Conservation (phyloP, 2,888 invertebrate genomes). For the Dryococelus australis region DNA sequence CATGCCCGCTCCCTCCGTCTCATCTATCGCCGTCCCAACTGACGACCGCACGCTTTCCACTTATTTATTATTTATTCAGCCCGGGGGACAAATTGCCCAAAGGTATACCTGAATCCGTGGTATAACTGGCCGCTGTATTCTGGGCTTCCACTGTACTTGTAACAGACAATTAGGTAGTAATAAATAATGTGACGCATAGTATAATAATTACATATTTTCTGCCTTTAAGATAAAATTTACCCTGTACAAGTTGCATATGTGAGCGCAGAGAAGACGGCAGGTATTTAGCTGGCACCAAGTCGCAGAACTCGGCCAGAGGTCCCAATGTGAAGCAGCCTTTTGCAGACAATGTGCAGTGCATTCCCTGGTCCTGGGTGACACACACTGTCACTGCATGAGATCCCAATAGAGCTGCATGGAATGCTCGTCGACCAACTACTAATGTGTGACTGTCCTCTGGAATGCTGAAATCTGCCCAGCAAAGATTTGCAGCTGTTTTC, state of each 20-base stretch:
- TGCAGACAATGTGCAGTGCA: slow-evolving; percentile 55
- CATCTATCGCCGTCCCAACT: too few relatives aligned
- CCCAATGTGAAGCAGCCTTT: slow-evolving; percentile 66
- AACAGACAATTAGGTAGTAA: too few relatives aligned
- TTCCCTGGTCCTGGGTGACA: slow-evolving; percentile 71
- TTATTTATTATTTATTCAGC: too few relatives aligned
- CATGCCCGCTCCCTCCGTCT: too few relatives aligned
- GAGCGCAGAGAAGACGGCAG: slow-evolving; percentile 53
- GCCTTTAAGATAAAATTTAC: slow-evolving; percentile 22
- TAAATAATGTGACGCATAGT: too few relatives aligned
- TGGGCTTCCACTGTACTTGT: too few relatives aligned
- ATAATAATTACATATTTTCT: too few relatives aligned
- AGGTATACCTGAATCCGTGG: too few relatives aligned
- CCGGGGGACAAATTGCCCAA: too few relatives aligned
- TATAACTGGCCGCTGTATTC: too few relatives aligned
- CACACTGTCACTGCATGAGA: slow-evolving; percentile 68
- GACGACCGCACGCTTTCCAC: too few relatives aligned
- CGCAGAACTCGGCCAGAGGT: slow-evolving; percentile 79
- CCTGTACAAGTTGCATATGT: slow-evolving; percentile 44
- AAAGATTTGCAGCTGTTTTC: slow-evolving; percentile 74
- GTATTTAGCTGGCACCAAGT: slow-evolving; percentile 75
- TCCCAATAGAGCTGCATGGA: slow-evolving; percentile 79
- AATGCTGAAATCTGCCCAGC: slow-evolving; percentile 76
- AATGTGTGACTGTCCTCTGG: slow-evolving; percentile 63
- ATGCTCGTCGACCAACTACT: slow-evolving; percentile 73